A percentile compares a stretch with the other conserved stretches of the same genome.
Evolutionary conservation across 2,888 invertebrate species (phyloP).

Genomic region (Eristalis intricaria): DNA sequence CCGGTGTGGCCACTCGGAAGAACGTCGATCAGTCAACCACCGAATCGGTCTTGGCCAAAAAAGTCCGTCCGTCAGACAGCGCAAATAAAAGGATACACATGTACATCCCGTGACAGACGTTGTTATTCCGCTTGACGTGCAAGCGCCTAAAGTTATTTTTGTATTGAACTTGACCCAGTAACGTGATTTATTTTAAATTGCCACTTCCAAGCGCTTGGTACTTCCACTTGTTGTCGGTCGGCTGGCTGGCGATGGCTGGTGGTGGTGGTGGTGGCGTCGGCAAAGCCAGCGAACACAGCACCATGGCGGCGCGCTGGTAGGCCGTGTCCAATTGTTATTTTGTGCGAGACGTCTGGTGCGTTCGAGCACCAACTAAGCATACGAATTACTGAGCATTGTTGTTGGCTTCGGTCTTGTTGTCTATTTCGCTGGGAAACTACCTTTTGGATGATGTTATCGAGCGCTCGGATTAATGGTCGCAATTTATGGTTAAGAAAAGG

Average conservation of each 20-base stretch:
- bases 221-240: conserved; percentile 14
- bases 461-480: conserved; percentile 19
- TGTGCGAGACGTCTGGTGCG: conserved; percentile 15
- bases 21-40: conserved; percentile 14
- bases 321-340: conserved; percentile 40
- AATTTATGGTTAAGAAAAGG: neutral
- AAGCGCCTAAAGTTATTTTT: conserved; percentile 52
- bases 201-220: conserved; percentile 14
- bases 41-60: conserved; percentile 3
- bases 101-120: neutral
- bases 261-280: neutral
- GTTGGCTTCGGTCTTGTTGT: neutral
- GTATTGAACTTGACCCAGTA: conserved; percentile 67
- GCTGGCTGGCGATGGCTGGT: neutral
- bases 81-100: conserved; percentile 53
- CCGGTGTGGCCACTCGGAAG: conserved; percentile 17
- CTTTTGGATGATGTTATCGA: conserved; percentile 16
- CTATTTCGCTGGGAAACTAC: neutral
- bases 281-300: neutral
- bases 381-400: conserved; percentile 11
- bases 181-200: conserved; percentile 62
- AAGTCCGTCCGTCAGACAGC: neutral
- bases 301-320: conserved; percentile 8
- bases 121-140: conserved; percentile 44
- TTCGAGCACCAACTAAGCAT: conserved; percentile 19